Evolutionary conservation across 1,140 invertebrate species (phyloP), one percentile per base, ranked within the genome.

Genomic region (Meloidogyne hapla): DNA sequence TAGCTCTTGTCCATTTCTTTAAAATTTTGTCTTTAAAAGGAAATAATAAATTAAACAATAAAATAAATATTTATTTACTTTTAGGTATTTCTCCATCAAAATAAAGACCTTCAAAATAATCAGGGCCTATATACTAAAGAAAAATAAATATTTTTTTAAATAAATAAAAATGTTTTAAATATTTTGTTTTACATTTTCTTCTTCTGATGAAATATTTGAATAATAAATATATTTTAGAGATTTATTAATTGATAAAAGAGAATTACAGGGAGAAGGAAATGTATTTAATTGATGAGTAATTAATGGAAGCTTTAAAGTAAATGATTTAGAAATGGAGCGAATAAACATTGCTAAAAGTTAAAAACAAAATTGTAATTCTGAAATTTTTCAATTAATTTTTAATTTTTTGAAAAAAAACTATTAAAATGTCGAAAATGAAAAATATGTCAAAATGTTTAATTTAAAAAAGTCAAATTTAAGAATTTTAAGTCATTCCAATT

Each of bases 1-100:
- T 61, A 42, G 61, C 28, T 56, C 64, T 21, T 26, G 66, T 67
- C 15, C 76, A 81, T 40, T 65, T 70, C 64, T 80, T 79, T 42
- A 68, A 61, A 62, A 81, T 76, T 48, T 69, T 33, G 23, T 81
- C 80, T 81, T 40, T 45, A 81, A 65, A 62, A 33, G 66, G 64
- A 21, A 71, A 42, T 0, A 45, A 45, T 15, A 69, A 69, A 45
- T 33, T 56, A 67, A 21, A 75, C 6, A 61, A n/a, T 38, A 0
- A 75, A 75, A 40, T n/a, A 25, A 75, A 76, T n/a, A n/a, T n/a
- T n/a, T n/a, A 68, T 26, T 65, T 28, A 74, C 76, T 64, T 77
- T 42, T 63, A 6, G 76, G 76, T 13, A 77, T 77, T 40, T 77
- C 68, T 42, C 70, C 73, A n/a, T 68, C 70, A 77, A 77, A 77